Base-by-base conservation (phyloP, 2,888 invertebrate genomes). In the Diabrotica balteata region DNA sequence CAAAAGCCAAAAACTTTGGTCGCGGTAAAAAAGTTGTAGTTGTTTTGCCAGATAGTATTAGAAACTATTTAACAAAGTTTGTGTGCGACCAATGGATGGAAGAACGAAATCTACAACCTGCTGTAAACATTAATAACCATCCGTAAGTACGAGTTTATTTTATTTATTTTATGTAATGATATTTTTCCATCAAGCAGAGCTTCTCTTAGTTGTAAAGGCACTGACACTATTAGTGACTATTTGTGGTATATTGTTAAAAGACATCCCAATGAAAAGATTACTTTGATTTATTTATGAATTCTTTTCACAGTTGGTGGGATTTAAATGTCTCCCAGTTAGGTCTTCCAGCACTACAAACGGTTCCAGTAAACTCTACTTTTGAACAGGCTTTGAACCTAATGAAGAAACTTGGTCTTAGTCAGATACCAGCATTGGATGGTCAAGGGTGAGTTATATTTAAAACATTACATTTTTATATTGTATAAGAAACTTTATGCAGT, bases 21-120 rank as follows among this genome's bases (percentile, higher is more conserved):
- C 90, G 89, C 72, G 94, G 93, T 0, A 94, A 98, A 84, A 87
- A 89, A 50, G 91, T 96, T 80, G 98, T 99, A 7, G 93, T 98
- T 1, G 80, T 99, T 59, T 84, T 99, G 55, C 97, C 98, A 0
- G 99, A 99, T 84, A 94, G 95, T 72, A 92, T 99, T 70, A 89
- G 99, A 72, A 99, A 99, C 85, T 99, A 99, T 84, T 93, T 99
- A 93, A 96, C 97, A n/a, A 98, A 98, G 84, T 96, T 96, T 84
- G 90, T 97, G 43, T 92, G 91, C 61, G 96, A 98, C 84, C 91
- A 93, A 76, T 98, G 98, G 98, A 94, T 98, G 96, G 91, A 92
- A 81, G 93, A 92, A 43, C 88, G 94, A 74, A 53, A 47, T 10
- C 63, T 73, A 22, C 59, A 69, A 59, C 64, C 66, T 3, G 64